Evolutionary conservation across 2,797 vertebrate species (phyloP).

Genomic region (Microcaecilia unicolor): DNA sequence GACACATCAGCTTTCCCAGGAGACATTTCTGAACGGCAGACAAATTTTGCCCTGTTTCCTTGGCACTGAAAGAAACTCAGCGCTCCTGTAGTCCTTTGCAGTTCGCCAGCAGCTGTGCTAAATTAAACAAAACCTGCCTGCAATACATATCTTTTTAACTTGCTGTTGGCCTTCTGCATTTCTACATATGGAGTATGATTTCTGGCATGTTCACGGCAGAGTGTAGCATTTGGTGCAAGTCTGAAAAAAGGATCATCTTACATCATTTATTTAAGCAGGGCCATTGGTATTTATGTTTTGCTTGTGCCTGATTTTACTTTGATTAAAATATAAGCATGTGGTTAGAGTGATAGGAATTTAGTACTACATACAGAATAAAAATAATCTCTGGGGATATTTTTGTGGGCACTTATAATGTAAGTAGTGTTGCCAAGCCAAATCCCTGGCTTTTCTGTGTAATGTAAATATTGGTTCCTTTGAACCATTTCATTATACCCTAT

Average conservation of each 20-base stretch:
- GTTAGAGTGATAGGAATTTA: background rate
- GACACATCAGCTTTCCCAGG: background rate
- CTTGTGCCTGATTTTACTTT: background rate
- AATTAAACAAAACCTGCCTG: conserved; percentile 6
- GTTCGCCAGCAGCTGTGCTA: conserved; percentile 1
- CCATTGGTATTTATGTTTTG: background rate
- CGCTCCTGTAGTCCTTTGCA: background rate
- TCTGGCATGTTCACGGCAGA: background rate
- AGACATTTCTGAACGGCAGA: background rate
- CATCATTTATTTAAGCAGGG: background rate
- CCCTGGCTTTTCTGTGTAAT: too few species aligned
- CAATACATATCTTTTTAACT: background rate
- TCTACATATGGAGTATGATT: background rate
- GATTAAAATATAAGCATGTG: background rate
- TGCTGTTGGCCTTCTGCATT: background rate
- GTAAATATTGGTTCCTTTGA: too few species aligned
- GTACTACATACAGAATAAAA: too few species aligned
- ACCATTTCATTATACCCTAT: too few species aligned
- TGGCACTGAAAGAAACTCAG: accelerated
- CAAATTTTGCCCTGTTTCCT: background rate
- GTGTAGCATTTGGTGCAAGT: background rate
- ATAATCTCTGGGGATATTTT: too few species aligned
- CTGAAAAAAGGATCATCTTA: background rate
- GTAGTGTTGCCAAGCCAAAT: too few species aligned
- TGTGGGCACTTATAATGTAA: too few species aligned